Conservation (phyloP, 2,888 invertebrate species). For the Tetanocera ferruginea region DNA sequence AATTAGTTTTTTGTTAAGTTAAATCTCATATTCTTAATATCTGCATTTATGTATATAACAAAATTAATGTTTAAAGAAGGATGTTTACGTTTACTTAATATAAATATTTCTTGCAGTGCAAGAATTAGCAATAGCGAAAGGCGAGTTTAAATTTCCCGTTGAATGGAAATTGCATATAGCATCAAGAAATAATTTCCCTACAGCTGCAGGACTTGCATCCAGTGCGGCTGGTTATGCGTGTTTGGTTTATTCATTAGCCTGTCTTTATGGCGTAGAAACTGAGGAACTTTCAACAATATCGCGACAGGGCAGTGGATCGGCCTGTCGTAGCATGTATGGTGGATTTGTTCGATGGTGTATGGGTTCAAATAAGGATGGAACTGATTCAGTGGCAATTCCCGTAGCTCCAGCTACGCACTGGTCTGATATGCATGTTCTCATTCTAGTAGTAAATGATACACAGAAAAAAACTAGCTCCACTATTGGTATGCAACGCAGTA, state of each 20-base stretch:
- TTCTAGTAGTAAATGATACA: conserved; percentile 88
- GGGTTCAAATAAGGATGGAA: conserved; percentile 76
- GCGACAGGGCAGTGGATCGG: conserved; percentile 93
- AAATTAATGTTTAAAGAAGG: too few species aligned
- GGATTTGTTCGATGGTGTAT: conserved; percentile 96
- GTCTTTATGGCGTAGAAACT: conserved; percentile 80
- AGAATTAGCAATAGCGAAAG: conserved; percentile 57
- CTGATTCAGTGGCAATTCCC: conserved; percentile 83
- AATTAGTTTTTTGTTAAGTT: too few species aligned
- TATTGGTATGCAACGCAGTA: conserved; percentile 86
- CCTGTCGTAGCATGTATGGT: conserved; percentile 93
- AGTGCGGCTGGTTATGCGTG: conserved; percentile 99
- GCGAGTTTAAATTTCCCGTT: conserved; percentile 64
- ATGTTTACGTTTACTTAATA: too few species aligned
- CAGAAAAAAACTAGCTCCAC: conserved; percentile 90
- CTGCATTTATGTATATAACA: too few species aligned
- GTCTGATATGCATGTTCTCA: conserved; percentile 90
- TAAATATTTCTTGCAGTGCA: conserved; percentile 55
- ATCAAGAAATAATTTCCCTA: conserved; percentile 97
- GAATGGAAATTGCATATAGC: conserved; percentile 85
- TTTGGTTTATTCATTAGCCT: conserved; percentile 84
- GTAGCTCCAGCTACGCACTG: conserved; percentile 83
- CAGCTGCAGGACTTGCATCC: conserved; percentile 97
- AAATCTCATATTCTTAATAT: too few species aligned
- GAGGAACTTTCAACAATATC: conserved; percentile 86